Percentiles rank a stretch among this genome's conserved stretches.
Conservation (phyloP, 2,888 invertebrate species). For the Aporophyla nigra region DNA sequence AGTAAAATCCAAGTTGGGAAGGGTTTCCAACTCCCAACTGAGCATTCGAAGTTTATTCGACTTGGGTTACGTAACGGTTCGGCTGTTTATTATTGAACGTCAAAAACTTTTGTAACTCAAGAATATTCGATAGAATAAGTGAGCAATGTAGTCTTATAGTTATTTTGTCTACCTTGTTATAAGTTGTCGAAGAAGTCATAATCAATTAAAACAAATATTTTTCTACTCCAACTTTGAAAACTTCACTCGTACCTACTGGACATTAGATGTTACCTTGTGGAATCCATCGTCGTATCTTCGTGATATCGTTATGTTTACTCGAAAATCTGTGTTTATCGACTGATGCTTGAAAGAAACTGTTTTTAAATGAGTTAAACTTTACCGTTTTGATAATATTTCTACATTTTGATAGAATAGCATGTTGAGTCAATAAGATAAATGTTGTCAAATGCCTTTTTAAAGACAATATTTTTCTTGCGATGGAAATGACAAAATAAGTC, state of each 20-base stretch:
- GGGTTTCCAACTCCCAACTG: conserved; percentile 59
- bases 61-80: conserved; percentile 49
- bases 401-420: neutral
- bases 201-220: neutral
- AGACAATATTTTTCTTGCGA: too few relatives aligned
- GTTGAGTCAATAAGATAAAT: neutral
- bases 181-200: neutral
- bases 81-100: conserved; percentile 35
- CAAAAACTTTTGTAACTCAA: conserved; percentile 39
- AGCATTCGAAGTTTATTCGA: conserved; percentile 55
- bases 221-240: neutral
- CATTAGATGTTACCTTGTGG: conserved; percentile 18
- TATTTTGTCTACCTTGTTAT: neutral
- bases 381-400: neutral
- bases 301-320: neutral
- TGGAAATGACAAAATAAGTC: neutral
- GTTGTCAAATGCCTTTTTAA: conserved; percentile 3
- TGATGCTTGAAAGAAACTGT: neutral
- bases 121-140: conserved; percentile 37
- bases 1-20: conserved; percentile 58
- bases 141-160: neutral
- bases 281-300: neutral
- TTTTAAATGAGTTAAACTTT: neutral
- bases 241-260: neutral
- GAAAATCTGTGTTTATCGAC: neutral